These are phyloP conservation scores for Stictocephala bisonia DNA, from an alignment of 2,888 invertebrate genomes.

Conservation along the genomic window DNA sequence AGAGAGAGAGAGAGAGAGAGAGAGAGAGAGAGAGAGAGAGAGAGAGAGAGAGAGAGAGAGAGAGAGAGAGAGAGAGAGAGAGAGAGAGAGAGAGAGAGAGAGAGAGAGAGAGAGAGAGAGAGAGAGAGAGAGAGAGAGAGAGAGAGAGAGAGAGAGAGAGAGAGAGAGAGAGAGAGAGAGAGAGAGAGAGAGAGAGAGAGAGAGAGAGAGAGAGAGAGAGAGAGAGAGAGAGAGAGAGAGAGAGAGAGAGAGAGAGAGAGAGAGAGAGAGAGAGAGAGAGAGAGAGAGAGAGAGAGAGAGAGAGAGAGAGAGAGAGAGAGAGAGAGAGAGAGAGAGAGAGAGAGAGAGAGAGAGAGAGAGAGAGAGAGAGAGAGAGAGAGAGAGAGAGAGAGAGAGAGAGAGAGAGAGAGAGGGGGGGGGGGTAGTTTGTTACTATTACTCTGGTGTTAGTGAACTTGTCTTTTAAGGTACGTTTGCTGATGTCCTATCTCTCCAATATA, in stretches of 20 bases:
- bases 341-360: conserved; percentile 18
- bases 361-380: conserved; percentile 21
- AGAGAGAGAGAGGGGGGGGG: conserved; percentile 3
- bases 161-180: conserved; percentile 21
- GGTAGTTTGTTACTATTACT: too few species aligned
- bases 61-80: conserved; percentile 24
- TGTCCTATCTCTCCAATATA: too few species aligned
- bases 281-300: conserved; percentile 24
- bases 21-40: conserved; percentile 24
- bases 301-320: conserved; percentile 24
- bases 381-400: conserved; percentile 15
- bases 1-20: conserved; percentile 24
- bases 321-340: conserved; percentile 18
- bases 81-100: conserved; percentile 24
- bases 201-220: conserved; percentile 18
- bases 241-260: conserved; percentile 24
- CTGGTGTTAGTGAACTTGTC: too few species aligned
- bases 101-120: conserved; percentile 24
- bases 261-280: conserved; percentile 24
- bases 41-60: conserved; percentile 24
- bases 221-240: conserved; percentile 21
- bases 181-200: conserved; percentile 21
- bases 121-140: conserved; percentile 24
- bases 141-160: conserved; percentile 24
- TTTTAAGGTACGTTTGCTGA: too few species aligned